Evolutionary conservation across 2,113 vertebrate genomes (phyloP), one percentile per base, ranked within the genome.

Genomic region (Reinhardtius hippoglossoides): DNA sequence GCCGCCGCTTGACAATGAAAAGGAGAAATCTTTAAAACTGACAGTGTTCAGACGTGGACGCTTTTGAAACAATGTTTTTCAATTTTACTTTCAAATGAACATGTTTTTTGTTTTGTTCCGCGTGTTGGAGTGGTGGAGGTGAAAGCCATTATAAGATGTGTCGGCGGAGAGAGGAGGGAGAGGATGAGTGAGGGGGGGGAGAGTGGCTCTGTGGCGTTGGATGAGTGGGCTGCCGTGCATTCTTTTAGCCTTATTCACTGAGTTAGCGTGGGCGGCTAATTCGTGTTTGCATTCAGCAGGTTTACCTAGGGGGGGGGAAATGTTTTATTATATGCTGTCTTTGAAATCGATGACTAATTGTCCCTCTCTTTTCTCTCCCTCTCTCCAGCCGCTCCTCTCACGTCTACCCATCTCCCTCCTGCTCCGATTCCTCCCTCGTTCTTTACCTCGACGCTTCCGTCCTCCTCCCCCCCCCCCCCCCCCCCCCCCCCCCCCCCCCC

Each of bases 321-420:
- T 93, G 91, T 92, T 92, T 94, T 93, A 94, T 95, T 93, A 92
- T 91, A 91, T 55, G 82, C 87, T 83, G 91, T 91, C 92, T 94
- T 94, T 93, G 93, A 95, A 95, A 94, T 91, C 81, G 74, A 93
- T 94, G 93, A 94, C 92, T 94, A 95, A 94, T 94, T 94, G 89
- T 91, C 16, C 35, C 21, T 44, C 37, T 18, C 9, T 20, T 16
- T 9, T 27, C 21, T 52, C 52, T 72, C 64, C 66, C 42, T 60
- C 42, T 76, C 67, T 42, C 60, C 63, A 63, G 54, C 57, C 46
- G 14, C 74, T 31, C 61, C 0, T 74, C 77, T 81, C 63, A 24
- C 48, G 50, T 77, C 85, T 60, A 31, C 82, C 87, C 71, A 65
- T 80, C 79, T 58, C 58, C 44, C 78, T 65, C 24, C 55, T 14